Conservation (phyloP, 2,797 vertebrate species). For the Halcyon badia region DNA sequence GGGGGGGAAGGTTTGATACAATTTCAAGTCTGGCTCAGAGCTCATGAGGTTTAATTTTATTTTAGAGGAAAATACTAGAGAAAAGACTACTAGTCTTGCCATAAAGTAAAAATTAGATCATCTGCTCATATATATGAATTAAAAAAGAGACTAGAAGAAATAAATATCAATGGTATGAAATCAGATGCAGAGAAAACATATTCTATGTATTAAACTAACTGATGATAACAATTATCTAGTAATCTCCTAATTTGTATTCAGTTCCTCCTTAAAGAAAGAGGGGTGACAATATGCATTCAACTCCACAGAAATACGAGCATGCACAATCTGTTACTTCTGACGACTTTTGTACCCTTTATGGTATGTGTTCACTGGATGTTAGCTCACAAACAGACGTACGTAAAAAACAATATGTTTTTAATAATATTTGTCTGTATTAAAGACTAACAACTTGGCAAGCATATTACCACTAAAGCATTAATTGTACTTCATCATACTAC, state of each 20-base stretch:
- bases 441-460: background rate
- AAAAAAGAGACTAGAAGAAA: background rate
- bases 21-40: background rate
- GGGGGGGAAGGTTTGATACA: background rate
- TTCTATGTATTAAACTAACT: background rate
- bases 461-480: conserved; percentile 14
- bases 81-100: background rate
- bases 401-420: background rate
- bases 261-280: background rate
- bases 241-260: background rate
- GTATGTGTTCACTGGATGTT: background rate
- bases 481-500: background rate
- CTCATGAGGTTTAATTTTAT: background rate
- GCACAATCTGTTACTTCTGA: background rate
- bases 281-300: background rate
- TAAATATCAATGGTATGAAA: background rate
- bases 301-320: background rate
- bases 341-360: background rate
- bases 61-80: background rate
- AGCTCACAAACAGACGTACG: background rate
- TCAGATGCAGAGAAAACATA: background rate
- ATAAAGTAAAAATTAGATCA: background rate
- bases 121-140: background rate
- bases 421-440: background rate
- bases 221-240: background rate